Percentiles rank a stretch among this genome's conserved stretches.
These are phyloP conservation scores for Dione vanillae DNA, from an alignment of 2,888 invertebrate genomes.

Conservation along the genomic window DNA sequence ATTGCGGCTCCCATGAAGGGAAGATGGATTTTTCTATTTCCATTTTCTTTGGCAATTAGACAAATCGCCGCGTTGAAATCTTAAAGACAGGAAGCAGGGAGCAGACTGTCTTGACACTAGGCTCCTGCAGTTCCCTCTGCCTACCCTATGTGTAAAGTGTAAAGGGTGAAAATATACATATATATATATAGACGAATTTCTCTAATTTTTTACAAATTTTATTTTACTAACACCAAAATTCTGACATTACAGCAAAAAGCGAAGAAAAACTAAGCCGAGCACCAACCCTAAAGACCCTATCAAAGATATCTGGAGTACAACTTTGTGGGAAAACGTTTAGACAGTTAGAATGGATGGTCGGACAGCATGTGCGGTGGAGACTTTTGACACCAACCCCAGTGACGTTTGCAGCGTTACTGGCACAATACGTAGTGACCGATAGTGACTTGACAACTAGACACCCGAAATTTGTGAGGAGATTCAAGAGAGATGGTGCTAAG, in stretches of 20 bases:
- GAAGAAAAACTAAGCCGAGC: constrained; percentile 75
- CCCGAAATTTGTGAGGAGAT: constrained; percentile 71
- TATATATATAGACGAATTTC: not conserved
- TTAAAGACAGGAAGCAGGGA: not conserved
- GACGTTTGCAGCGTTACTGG: constrained; percentile 69
- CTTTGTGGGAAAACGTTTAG: constrained; percentile 74
- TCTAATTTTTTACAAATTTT: not conserved
- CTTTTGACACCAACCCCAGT: constrained; percentile 73
- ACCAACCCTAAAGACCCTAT: constrained; percentile 68
- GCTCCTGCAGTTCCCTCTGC: too few relatives aligned
- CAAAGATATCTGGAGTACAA: constrained; percentile 68
- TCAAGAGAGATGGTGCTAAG: constrained; percentile 71
- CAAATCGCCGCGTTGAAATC: too few relatives aligned
- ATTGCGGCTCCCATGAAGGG: too few relatives aligned
- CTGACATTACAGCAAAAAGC: constrained; percentile 66
- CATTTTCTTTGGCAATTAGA: too few relatives aligned
- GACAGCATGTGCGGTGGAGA: constrained; percentile 75
- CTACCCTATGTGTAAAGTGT: too few relatives aligned
- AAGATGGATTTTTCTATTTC: too few relatives aligned
- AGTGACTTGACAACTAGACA: constrained; percentile 70
- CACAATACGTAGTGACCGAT: constrained; percentile 72
- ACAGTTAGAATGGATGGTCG: constrained; percentile 79
- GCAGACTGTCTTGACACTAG: not conserved
- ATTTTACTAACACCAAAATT: constrained; percentile 6
- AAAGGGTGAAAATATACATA: too few relatives aligned